Evolutionary conservation across 2,888 invertebrate genomes (phyloP).

Genomic region (Ctenicera cuprea): DNA sequence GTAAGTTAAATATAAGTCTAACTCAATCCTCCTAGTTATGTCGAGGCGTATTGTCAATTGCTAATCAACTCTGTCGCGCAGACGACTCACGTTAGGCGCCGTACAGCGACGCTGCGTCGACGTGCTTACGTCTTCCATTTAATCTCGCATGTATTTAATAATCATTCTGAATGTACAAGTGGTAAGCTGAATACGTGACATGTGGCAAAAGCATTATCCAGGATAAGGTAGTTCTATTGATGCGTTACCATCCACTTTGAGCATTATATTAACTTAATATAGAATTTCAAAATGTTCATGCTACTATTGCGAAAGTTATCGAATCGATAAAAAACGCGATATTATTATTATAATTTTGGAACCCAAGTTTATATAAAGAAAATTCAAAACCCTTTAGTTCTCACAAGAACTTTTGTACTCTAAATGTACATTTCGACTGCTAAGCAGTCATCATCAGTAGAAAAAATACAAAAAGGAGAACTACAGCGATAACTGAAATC

Average conservation of each 20-base stretch:
- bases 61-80: conserved; percentile 41
- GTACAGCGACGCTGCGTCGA: conserved; percentile 30
- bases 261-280: conserved; percentile 7
- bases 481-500: no score
- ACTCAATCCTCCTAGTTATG: not conserved
- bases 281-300: no score
- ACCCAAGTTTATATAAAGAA: no score
- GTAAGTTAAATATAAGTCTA: conserved; percentile 4
- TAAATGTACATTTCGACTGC: no score
- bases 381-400: no score
- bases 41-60: conserved; percentile 22
- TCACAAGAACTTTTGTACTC: no score
- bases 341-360: no score
- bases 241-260: conserved; percentile 3
- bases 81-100: conserved; percentile 33
- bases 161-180: conserved; percentile 22
- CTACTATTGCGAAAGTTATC: no score
- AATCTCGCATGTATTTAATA: conserved; percentile 37
- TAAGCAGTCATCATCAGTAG: no score
- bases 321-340: no score
- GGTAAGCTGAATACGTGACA: conserved; percentile 30
- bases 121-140: conserved; percentile 36
- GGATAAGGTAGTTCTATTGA: conserved; percentile 14
- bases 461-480: no score
- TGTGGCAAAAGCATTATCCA: conserved; percentile 20